Conservation (phyloP, 1,140 invertebrate species). For the Helicoverpa armigera region DNA sequence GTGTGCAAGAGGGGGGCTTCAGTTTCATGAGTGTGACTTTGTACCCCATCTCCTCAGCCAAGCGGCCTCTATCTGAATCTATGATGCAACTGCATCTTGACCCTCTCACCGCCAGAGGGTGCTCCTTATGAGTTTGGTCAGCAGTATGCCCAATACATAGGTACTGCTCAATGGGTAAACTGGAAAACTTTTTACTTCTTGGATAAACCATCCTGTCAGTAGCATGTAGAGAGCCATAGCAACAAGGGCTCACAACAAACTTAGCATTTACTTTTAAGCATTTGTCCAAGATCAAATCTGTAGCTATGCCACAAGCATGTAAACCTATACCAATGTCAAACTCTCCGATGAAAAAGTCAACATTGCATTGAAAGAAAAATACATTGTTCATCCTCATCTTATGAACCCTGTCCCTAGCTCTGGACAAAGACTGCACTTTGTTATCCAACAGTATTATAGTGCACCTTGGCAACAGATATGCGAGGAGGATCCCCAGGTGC, state of each 20-base stretch:
- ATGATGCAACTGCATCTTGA: conserved; percentile 94
- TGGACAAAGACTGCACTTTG: conserved; percentile 94
- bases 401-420: conserved; percentile 91
- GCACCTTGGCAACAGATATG: conserved; percentile 92
- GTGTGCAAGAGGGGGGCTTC: conserved; percentile 93
- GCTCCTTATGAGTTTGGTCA: conserved; percentile 94
- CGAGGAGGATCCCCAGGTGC: conserved; percentile 96
- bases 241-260: conserved; percentile 97
- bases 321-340: conserved; percentile 95
- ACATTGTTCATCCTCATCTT: conserved; percentile 92
- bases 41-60: conserved; percentile 92
- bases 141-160: conserved; percentile 94
- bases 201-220: conserved; percentile 92
- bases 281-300: conserved; percentile 96
- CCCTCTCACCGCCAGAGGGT: conserved; percentile 86
- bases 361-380: conserved; percentile 94
- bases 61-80: conserved; percentile 93
- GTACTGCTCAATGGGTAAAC: conserved; percentile 89
- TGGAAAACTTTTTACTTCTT: conserved; percentile 88
- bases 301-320: conserved; percentile 98
- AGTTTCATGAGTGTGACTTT: conserved; percentile 91
- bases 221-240: conserved; percentile 95
- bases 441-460: conserved; percentile 95
- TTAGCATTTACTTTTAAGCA: conserved; percentile 92
- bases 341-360: conserved; percentile 93